These are phyloP conservation scores for Drosophila baimaii DNA, from an alignment of 1,140 invertebrate genomes.

Conservation along the genomic window DNA sequence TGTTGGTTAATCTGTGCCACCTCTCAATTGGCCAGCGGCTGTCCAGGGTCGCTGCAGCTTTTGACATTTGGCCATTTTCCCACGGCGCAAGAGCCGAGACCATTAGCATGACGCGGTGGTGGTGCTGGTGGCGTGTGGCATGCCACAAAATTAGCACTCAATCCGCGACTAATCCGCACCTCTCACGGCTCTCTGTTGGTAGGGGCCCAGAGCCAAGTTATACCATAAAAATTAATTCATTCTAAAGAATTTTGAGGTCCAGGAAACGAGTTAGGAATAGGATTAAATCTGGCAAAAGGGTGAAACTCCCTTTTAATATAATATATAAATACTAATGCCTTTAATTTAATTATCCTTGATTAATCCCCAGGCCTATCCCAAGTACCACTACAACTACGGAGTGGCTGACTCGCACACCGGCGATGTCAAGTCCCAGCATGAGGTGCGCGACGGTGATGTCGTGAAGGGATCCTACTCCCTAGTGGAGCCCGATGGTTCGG, in stretches of 20 bases:
- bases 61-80: constrained; percentile 68
- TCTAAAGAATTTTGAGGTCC: background rate
- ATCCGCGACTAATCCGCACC: constrained; percentile 32
- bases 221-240: constrained; percentile 78
- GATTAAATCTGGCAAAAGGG: too few species aligned
- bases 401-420: constrained; percentile 86
- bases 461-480: constrained; percentile 87
- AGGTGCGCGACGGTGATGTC: constrained; percentile 87
- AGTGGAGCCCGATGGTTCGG: constrained; percentile 86
- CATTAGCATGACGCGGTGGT: constrained; percentile 46
- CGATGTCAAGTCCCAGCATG: constrained; percentile 87
- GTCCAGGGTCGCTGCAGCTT: constrained; percentile 51
- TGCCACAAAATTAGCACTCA: constrained; percentile 59
- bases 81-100: constrained; percentile 44
- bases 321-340: background rate
- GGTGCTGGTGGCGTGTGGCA: constrained; percentile 60
- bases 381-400: constrained; percentile 86
- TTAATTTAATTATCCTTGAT: background rate
- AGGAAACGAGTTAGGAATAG: too few species aligned
- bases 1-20: background rate
- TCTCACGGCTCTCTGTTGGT: constrained; percentile 11
- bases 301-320: too few species aligned
- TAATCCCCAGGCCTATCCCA: constrained; percentile 84
- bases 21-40: constrained; percentile 20
- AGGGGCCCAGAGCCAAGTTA: constrained; percentile 85